Evolutionary conservation across 2,797 vertebrate species (phyloP).

Genomic region (Nyctibius grandis): DNA sequence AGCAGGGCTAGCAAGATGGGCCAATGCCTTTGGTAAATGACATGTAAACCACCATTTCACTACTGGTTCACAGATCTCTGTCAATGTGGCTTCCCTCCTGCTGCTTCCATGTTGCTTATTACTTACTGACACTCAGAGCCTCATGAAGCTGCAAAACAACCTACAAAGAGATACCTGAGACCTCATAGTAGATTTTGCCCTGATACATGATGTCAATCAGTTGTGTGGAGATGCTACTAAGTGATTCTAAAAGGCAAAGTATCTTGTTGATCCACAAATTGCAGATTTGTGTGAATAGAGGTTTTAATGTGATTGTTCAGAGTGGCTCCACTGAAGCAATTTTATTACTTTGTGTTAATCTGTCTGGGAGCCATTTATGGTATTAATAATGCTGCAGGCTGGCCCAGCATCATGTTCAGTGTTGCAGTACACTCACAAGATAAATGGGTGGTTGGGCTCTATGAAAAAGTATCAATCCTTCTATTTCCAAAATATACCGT

Average conservation of each 20-base stretch:
- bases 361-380: background rate
- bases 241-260: background rate
- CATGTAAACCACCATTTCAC: background rate
- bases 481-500: background rate
- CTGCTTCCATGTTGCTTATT: background rate
- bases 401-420: background rate
- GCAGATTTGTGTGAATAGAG: background rate
- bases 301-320: background rate
- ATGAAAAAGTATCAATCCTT: background rate
- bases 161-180: background rate
- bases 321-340: background rate
- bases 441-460: background rate
- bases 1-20: background rate
- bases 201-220: fast-evolving
- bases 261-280: background rate
- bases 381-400: background rate
- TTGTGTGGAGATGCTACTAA: background rate
- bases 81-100: background rate
- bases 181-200: background rate
- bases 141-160: background rate
- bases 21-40: background rate
- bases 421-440: background rate
- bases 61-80: background rate
- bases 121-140: background rate
- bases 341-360: background rate